Evolutionary conservation across 2,888 invertebrate species (phyloP), one percentile per base, ranked within the genome.

Genomic region (Cryptophagus acutangulus): DNA sequence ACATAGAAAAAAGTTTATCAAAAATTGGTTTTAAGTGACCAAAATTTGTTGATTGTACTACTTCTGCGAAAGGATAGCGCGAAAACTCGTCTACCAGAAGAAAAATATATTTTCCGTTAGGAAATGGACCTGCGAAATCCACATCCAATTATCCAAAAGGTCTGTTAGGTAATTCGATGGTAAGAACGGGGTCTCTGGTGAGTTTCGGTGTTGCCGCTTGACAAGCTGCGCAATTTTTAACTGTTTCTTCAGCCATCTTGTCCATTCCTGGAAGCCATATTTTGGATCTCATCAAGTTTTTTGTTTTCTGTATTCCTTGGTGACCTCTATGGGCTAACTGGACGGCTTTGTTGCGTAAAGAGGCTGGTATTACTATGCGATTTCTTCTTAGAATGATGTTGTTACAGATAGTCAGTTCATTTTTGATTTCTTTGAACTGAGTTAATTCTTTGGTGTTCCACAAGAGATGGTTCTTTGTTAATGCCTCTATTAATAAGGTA

Each of bases 71-170:
- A 25, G 38, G 42, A 17, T 26, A 46, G 30, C 38, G 41, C 9
- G 45, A 39, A 29, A 35, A 45, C 43, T 46, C 38, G 20, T 41
- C 46, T 8, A 46, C 29, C 9, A 29, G 8, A 5, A 29, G 5
- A 10, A 29, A 10, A 12, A 10, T 10, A 25, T 44, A 38, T 30
- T 38, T 41, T 8, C 17, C 34, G 17, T 47, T 45, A 10, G 43
- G 41, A 13, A 45, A 39, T 3, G 44, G 41, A 8, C 41, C 38
- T 3, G 44, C 41, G 17, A 33, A 47, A 29, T 47, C 41, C 2
- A 41, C 30, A 28, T 41, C 41, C 8, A 47, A n/a, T 18, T 5
- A 8, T 38, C 41, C 35, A 33, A 47, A 38, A 8, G 41, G 37
- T n/a, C n/a, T n/a, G n/a, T n/a, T n/a, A n/a, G n/a, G n/a, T n/a